Evolutionary conservation across 2,888 invertebrate species (phyloP).

Genomic region (Papilio gigon): DNA sequence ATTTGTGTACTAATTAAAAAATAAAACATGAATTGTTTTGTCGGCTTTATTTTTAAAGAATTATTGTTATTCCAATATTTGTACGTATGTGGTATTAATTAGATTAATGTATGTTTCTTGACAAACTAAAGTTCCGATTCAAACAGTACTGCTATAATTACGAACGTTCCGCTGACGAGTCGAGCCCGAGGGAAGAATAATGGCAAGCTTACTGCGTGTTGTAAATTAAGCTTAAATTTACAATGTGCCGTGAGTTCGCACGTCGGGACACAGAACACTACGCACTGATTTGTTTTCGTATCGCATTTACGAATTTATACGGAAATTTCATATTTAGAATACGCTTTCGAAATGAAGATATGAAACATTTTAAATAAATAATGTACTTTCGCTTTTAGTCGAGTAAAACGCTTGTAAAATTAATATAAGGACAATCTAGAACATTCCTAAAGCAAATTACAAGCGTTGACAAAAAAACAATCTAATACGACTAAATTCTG

Average conservation of each 20-base stretch:
- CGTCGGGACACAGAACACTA: not conserved
- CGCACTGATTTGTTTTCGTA: not conserved
- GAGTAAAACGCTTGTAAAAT: too few species aligned
- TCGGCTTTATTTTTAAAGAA: too few species aligned
- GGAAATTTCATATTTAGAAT: not conserved
- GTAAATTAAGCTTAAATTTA: conserved; percentile 18
- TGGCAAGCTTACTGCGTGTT: conserved; percentile 9
- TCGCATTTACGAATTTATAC: not conserved
- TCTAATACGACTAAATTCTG: too few species aligned
- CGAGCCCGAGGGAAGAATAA: conserved; percentile 18
- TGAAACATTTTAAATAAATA: too few species aligned
- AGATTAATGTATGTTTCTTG: conserved; percentile 19
- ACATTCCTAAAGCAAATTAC: too few species aligned
- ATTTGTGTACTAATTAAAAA: too few species aligned
- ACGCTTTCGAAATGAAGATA: not conserved
- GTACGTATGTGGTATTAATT: not conserved
- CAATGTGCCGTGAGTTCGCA: conserved; percentile 4
- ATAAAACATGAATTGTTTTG: too few species aligned
- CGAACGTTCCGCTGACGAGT: conserved; percentile 8
- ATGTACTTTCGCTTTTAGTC: too few species aligned
- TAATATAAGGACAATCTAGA: too few species aligned
- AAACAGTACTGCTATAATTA: conserved; percentile 9
- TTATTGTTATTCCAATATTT: too few species aligned
- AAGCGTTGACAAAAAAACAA: too few species aligned
- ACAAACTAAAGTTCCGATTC: conserved; percentile 9